These are phyloP conservation scores for Pristis pectinata DNA, from an alignment of 2,797 vertebrate species.

Conservation along the genomic window DNA sequence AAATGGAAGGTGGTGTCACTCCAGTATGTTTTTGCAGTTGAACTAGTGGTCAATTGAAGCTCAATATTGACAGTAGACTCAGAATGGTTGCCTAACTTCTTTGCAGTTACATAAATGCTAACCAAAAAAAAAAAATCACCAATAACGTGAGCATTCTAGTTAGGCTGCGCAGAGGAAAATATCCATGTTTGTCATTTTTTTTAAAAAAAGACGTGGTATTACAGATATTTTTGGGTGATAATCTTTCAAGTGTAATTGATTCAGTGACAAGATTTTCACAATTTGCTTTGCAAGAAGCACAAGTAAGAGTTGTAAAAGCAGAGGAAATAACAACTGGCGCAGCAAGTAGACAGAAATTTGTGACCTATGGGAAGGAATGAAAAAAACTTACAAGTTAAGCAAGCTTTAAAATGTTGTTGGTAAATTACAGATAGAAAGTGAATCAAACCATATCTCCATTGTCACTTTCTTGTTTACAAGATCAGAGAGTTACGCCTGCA, in stretches of 20 bases:
- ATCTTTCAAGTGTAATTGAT: neutral
- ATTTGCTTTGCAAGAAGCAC: neutral
- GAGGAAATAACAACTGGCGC: neutral
- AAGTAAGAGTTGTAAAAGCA: neutral
- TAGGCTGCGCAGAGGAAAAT: neutral
- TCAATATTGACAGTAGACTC: neutral
- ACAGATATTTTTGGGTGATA: neutral
- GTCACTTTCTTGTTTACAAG: neutral
- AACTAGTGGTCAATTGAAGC: neutral
- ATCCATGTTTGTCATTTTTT: neutral
- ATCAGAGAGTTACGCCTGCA: neutral
- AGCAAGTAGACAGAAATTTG: neutral
- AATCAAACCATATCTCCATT: neutral
- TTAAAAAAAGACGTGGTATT: neutral
- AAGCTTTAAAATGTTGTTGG: neutral
- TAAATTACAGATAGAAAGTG: neutral
- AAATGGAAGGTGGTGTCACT: neutral
- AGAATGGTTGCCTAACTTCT: neutral
- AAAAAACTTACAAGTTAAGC: neutral
- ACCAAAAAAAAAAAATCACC: neutral
- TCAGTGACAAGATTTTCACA: neutral
- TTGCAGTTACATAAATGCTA: neutral
- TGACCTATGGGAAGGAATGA: neutral
- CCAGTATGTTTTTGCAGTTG: neutral
- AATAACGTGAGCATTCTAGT: neutral